Percentiles rank a stretch among this genome's conserved stretches.
Conservation (phyloP, 2,888 invertebrate species). For the Cyaniris semiargus region DNA sequence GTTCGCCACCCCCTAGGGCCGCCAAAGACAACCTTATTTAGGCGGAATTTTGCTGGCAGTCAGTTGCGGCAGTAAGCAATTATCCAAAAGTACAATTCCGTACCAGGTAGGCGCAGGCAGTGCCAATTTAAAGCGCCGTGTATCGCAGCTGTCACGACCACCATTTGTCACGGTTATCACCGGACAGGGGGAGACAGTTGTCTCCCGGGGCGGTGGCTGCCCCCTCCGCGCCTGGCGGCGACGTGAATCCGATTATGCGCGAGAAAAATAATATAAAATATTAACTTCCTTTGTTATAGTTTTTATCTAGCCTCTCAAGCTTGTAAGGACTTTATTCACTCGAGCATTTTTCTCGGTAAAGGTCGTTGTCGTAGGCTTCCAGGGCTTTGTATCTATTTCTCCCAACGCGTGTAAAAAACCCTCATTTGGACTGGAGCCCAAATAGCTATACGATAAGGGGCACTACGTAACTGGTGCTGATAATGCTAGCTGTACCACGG, state of each 20-base stretch:
- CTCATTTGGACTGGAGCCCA: too few relatives aligned
- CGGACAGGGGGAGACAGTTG: background rate
- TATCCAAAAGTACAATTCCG: background rate
- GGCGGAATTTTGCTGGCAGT: background rate
- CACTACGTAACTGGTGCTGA: too few relatives aligned
- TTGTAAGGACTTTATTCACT: background rate
- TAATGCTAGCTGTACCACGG: too few relatives aligned
- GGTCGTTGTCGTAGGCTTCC: too few relatives aligned
- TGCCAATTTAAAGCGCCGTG: background rate
- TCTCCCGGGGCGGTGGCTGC: background rate
- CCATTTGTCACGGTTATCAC: constrained; percentile 25
- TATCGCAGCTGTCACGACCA: background rate
- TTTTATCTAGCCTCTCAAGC: background rate
- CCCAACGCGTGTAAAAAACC: too few relatives aligned
- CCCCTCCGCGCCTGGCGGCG: background rate
- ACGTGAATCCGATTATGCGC: background rate
- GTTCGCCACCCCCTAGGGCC: too few relatives aligned
- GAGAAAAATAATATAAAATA: constrained; percentile 4
- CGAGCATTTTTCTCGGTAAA: background rate
- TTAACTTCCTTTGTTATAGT: background rate
- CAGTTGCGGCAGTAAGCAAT: background rate
- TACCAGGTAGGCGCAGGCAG: background rate
- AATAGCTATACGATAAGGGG: too few relatives aligned
- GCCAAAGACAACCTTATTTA: background rate
- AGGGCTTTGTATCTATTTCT: too few relatives aligned